Conservation (phyloP, 2,888 invertebrate genomes). For the Lasioglossum oenotherae region DNA sequence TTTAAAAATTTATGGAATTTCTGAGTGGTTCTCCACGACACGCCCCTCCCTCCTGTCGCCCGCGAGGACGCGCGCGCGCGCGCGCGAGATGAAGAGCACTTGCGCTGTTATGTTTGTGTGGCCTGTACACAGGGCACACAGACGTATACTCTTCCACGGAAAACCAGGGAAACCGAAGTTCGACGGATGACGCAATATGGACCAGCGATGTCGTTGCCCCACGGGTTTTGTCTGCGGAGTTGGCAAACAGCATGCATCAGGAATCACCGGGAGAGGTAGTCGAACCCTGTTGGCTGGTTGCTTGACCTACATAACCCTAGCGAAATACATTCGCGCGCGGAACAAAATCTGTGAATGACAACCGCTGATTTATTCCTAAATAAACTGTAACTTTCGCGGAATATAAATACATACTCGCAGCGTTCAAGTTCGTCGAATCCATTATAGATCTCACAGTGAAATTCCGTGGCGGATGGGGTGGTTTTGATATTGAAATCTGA, state of each 20-base stretch:
- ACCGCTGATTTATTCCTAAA: slow-evolving; percentile 10
- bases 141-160: slow-evolving; percentile 16
- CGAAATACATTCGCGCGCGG: background rate
- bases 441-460: background rate
- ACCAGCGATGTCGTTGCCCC: slow-evolving; percentile 69
- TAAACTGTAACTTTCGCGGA: background rate
- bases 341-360: slow-evolving; percentile 3
- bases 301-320: slow-evolving; percentile 59
- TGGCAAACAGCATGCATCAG: slow-evolving; percentile 76
- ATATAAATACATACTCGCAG: background rate
- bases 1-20: slow-evolving; percentile 80
- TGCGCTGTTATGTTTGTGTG: slow-evolving; percentile 3
- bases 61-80: background rate
- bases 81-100: slow-evolving; percentile 50
- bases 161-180: slow-evolving; percentile 28
- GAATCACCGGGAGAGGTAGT: slow-evolving; percentile 70
- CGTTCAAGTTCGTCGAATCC: background rate
- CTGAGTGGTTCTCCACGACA: slow-evolving; percentile 69
- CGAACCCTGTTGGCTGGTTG: slow-evolving; percentile 47
- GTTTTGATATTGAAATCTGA: background rate
- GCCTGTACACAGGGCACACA: slow-evolving; percentile 9
- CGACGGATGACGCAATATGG: slow-evolving; percentile 67
- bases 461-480: background rate
- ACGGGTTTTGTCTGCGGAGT: slow-evolving; percentile 64
- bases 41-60: slow-evolving; percentile 25